phyloP scores from a whole-genome alignment of 2,888 invertebrate species.

The Amphiduros pacificus region DNA sequence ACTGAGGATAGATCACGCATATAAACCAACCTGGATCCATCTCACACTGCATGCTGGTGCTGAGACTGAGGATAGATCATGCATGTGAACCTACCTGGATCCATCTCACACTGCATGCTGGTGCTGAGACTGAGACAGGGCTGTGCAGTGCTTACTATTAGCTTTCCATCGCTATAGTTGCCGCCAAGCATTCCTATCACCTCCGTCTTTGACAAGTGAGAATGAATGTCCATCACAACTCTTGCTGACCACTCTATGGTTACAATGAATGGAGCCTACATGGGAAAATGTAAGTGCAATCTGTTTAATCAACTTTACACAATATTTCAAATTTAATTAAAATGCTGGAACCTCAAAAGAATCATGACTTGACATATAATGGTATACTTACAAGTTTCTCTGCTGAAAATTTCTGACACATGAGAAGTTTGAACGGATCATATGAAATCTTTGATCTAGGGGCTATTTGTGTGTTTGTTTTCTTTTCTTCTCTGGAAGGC shows the following conservation, averaged over 20 bases:
- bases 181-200: slow-evolving; percentile 78
- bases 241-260: slow-evolving; percentile 67
- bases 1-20: too few species aligned
- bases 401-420: slow-evolving; percentile 60
- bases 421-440: slow-evolving; percentile 65
- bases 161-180: slow-evolving; percentile 54
- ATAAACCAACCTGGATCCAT: too few species aligned
- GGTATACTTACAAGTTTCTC: slow-evolving; percentile 16
- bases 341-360: too few species aligned
- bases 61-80: too few species aligned
- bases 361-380: too few species aligned
- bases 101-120: slow-evolving; percentile 77
- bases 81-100: slow-evolving; percentile 65
- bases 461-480: too few species aligned
- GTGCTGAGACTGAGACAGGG: slow-evolving; percentile 71
- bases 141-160: slow-evolving; percentile 65
- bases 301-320: too few species aligned
- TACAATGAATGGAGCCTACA: slow-evolving; percentile 69
- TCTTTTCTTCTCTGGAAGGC: too few species aligned
- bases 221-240: slow-evolving; percentile 72
- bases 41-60: too few species aligned
- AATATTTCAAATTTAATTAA: too few species aligned
- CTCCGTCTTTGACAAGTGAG: slow-evolving; percentile 72
- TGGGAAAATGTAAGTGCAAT: too few species aligned
- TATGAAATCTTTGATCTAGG: too few species aligned